Evolutionary conservation across 2,888 invertebrate species (phyloP).

Genomic region (Dione vanillae): DNA sequence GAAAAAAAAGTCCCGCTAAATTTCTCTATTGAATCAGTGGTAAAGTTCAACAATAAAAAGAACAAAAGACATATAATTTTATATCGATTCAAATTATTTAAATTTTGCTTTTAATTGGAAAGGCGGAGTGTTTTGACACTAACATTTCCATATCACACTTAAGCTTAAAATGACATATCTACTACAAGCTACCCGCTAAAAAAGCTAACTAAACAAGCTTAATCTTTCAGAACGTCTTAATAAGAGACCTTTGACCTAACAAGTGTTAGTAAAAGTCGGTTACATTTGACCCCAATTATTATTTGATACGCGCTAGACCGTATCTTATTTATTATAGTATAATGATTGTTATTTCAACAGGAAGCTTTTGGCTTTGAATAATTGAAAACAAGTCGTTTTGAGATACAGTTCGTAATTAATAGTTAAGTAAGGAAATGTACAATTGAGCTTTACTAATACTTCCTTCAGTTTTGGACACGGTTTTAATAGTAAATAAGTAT

Average conservation of each 20-base stretch:
- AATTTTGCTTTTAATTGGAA: no score
- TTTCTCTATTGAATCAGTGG: no score
- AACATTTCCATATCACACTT: no score
- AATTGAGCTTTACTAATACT: conserved; percentile 5
- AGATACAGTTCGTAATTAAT: conserved; percentile 5
- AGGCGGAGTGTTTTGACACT: no score
- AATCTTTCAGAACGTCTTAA: conserved; percentile 2
- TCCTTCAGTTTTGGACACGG: not conserved
- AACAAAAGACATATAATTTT: no score
- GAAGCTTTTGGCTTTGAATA: conserved; percentile 21
- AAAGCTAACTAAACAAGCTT: not conserved
- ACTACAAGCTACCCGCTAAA: not conserved
- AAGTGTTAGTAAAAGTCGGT: conserved; percentile 38
- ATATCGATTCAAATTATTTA: no score
- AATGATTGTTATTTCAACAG: conserved; percentile 49
- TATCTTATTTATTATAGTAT: conserved; percentile 54
- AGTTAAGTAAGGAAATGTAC: conserved; percentile 5
- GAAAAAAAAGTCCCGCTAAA: no score
- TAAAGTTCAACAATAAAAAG: no score
- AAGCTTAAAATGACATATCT: not conserved
- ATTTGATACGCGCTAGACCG: conserved; percentile 54
- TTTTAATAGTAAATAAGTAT: not conserved
- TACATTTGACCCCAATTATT: conserved; percentile 56
- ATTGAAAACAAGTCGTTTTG: conserved; percentile 28
- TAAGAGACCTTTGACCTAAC: conserved; percentile 10